phyloP scores from a whole-genome alignment of 2,113 vertebrate species.

The Orcinus orca region DNA sequence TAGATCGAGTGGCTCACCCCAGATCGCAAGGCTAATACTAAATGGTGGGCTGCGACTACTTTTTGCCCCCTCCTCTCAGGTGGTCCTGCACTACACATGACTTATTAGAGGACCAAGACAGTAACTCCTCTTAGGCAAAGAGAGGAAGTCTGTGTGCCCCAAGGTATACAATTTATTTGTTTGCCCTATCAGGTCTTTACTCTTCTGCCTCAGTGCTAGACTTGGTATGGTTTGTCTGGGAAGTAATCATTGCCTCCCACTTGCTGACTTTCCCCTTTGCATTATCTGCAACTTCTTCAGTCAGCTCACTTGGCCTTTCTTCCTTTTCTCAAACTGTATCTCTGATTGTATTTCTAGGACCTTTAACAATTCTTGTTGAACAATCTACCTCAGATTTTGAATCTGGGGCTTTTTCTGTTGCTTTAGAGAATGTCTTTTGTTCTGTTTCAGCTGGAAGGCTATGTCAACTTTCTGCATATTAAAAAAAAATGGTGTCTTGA shows the following conservation, averaged over 20 bases:
- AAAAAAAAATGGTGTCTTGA: not conserved
- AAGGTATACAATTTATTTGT: not conserved
- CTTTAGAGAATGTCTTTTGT: conserved; percentile 39
- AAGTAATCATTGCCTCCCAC: not conserved
- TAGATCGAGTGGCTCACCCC: not conserved
- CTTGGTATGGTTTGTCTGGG: not conserved
- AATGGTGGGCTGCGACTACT: not conserved
- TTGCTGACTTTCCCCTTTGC: not conserved
- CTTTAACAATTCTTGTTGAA: not conserved
- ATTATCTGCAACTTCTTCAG: not conserved
- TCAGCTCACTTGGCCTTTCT: not conserved
- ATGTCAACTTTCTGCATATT: not conserved
- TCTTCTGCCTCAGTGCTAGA: not conserved
- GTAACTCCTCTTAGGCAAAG: not conserved
- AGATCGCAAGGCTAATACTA: not conserved
- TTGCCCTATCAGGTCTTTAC: not conserved
- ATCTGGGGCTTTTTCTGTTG: conserved; percentile 3
- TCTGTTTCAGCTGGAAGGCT: conserved; percentile 14
- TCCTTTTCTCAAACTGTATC: not conserved
- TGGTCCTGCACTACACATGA: not conserved
- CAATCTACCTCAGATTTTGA: not conserved
- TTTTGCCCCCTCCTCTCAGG: not conserved
- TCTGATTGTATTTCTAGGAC: not conserved
- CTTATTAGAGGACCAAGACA: not conserved
- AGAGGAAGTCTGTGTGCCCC: not conserved